Evolutionary conservation across 1,140 invertebrate genomes (phyloP).

Genomic region (Drosophila melanica): DNA sequence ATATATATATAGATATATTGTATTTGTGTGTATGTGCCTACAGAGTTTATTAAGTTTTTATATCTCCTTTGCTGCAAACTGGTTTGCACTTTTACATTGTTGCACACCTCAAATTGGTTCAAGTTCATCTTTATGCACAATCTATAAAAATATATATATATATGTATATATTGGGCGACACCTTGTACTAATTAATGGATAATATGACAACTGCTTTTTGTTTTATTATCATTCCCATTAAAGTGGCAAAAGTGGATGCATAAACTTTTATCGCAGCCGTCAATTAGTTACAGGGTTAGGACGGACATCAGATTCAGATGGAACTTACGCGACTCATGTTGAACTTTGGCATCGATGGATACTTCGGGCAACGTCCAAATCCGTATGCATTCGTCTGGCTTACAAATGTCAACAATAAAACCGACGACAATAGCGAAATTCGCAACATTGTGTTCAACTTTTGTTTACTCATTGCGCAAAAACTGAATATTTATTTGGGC

Average conservation of each 20-base stretch:
- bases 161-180: slow-evolving; percentile 20
- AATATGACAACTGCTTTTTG: slow-evolving; percentile 48
- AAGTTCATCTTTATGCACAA: slow-evolving; percentile 76
- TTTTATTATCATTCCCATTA: slow-evolving; percentile 9
- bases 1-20: slow-evolving; percentile 8
- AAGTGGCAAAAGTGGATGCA: slow-evolving; percentile 23
- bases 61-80: slow-evolving; percentile 64
- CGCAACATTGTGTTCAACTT: slow-evolving; percentile 31
- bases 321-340: slow-evolving; percentile 86
- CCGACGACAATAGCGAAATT: slow-evolving; percentile 47
- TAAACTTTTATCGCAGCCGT: slow-evolving; percentile 17
- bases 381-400: slow-evolving; percentile 75
- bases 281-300: background rate
- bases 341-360: slow-evolving; percentile 86
- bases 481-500: slow-evolving; percentile 18
- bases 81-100: slow-evolving; percentile 74
- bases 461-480: slow-evolving; percentile 45
- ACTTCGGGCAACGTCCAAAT: slow-evolving; percentile 87
- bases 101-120: slow-evolving; percentile 68
- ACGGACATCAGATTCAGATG: background rate
- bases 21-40: slow-evolving; percentile 1
- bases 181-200: slow-evolving; percentile 68
- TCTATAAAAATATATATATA: slow-evolving; percentile 45
- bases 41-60: slow-evolving; percentile 40
- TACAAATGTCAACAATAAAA: slow-evolving; percentile 50